A percentile compares a stretch with the other conserved stretches of the same genome.
These are phyloP conservation scores for Prionailurus bengalensis DNA, from an alignment of 2,113 vertebrate genomes.

Conservation along the genomic window DNA sequence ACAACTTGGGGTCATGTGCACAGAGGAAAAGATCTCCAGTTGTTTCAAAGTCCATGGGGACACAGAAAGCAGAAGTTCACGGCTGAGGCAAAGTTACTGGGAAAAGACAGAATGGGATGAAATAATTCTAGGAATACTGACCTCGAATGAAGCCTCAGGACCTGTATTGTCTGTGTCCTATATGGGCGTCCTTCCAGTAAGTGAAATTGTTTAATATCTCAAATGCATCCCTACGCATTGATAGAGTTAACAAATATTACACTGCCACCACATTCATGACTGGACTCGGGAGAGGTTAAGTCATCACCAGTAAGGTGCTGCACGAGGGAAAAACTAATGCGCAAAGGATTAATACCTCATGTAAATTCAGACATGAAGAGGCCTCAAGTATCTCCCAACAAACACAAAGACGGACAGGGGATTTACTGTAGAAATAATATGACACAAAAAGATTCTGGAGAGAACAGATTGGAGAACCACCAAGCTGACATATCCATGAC, in stretches of 20 bases:
- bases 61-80: background rate
- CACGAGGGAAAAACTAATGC: background rate
- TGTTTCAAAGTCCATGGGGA: background rate
- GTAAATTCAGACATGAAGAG: conserved; percentile 2
- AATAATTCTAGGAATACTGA: background rate
- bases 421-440: background rate
- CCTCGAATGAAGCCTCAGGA: background rate
- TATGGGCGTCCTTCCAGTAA: background rate
- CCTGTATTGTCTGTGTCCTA: background rate
- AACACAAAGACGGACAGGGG: background rate
- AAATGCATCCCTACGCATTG: background rate
- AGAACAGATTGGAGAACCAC: background rate
- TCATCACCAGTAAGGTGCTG: background rate
- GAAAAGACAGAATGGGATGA: background rate
- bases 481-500: background rate
- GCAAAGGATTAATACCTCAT: background rate
- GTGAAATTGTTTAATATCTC: conserved; percentile 27
- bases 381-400: background rate
- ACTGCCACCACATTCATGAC: background rate
- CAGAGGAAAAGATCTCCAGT: background rate
- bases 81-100: background rate
- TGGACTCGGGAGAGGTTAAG: background rate
- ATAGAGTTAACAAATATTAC: conserved; percentile 1
- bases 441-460: background rate
- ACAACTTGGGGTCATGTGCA: background rate